Base-by-base conservation (phyloP, 1,140 invertebrate species). In the Drosophila saltans region DNA sequence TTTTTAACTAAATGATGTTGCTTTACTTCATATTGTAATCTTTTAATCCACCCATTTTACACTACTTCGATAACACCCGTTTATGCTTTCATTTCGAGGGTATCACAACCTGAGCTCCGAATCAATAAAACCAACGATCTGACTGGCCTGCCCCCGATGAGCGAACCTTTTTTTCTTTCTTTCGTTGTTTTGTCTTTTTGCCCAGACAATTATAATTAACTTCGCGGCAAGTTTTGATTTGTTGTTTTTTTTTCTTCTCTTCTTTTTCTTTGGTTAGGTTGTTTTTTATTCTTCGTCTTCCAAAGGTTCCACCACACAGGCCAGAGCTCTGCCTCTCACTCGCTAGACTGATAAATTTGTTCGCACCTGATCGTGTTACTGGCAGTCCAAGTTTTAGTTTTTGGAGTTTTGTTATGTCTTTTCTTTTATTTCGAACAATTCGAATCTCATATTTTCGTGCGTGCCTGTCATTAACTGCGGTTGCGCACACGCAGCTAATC, bases 351-450 rank as follows among this genome's bases (percentile, higher is more conserved):
- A 88, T 88, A 81, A 89, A 78, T 88, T 88, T 80, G 84, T 88
- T 88, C 84, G 84, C 84, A 88, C 84, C 84, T 88, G 84, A 88
- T 89, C 84, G 84, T 79, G 84, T 89, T 88, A 84, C 84, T 73
- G 65, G 66, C 52, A 66, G 76, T 83, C 81, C 65, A 65, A 26
- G 60, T 76, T 69, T 68, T 55, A 48, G 56, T 24, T 39, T 26
- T 39, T 26, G 10, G 11, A 10, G 39, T 69, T 41, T n/a, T 5
- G 39, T 8, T 8, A 2, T 11, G 45, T 16, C 21, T 62, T 36
- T 36, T 36, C 4, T 36, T 36, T 30, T 30, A 3, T 30, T 36
- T 36, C 33, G 1, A 36, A 36, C 33, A 36, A 6, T 36, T 36
- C 6, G 4, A 4, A 7, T 21, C 11, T 7, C 33, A 24, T 56